Conservation (phyloP, 2,113 vertebrate species). For the Callithrix jacchus region DNA sequence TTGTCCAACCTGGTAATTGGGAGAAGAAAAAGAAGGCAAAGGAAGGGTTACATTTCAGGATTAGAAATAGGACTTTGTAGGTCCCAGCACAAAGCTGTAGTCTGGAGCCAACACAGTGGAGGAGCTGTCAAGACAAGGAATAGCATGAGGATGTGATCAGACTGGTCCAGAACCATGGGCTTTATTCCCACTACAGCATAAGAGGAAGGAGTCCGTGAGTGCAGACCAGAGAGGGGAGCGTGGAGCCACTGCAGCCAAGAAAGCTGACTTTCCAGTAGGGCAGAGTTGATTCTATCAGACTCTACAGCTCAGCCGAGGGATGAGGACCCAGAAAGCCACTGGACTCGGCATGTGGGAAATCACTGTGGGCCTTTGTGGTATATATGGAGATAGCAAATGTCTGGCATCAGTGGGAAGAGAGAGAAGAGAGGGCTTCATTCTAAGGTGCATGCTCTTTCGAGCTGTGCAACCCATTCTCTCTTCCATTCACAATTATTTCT, state of each 20-base stretch:
- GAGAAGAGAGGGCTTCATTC: background rate
- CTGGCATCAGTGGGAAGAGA: background rate
- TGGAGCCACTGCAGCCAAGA: background rate
- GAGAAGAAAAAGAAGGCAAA: background rate
- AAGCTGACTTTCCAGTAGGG: background rate
- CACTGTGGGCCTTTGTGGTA: background rate
- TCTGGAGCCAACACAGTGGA: background rate
- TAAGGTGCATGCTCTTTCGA: background rate
- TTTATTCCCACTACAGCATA: background rate
- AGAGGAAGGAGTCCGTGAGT: background rate
- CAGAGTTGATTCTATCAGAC: background rate
- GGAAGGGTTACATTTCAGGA: background rate
- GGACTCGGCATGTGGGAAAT: background rate
- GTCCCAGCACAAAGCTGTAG: background rate
- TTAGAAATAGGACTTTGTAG: background rate
- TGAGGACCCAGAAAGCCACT: background rate
- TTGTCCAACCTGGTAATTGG: background rate
- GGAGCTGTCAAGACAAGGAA: background rate
- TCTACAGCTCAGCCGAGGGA: background rate
- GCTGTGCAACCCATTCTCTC: background rate
- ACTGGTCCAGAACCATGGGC: background rate
- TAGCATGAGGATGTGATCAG: background rate
- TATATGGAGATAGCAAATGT: background rate
- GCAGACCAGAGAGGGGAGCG: background rate
- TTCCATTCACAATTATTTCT: background rate